Conservation (phyloP, 2,797 vertebrate species). For the Diceros bicornis region DNA sequence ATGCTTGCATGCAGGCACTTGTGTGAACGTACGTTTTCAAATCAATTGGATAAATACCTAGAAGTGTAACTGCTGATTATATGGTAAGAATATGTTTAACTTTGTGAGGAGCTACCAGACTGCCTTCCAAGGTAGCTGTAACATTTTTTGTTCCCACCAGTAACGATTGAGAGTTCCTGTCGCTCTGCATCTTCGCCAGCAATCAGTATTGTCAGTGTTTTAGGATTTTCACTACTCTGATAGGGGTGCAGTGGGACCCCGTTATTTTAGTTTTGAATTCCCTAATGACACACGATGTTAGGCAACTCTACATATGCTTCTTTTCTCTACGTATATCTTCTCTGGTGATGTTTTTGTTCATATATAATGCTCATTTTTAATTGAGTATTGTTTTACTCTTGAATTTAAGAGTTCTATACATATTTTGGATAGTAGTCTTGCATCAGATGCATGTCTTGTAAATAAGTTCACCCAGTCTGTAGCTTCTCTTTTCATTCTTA, state of each 20-base stretch:
- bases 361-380: background rate
- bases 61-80: background rate
- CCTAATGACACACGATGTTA: background rate
- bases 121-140: accelerated
- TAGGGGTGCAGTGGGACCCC: accelerated
- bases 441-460: background rate
- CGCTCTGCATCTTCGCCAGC: accelerated
- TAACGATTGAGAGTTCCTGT: too few relatives aligned
- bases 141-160: accelerated
- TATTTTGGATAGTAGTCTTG: background rate
- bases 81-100: background rate
- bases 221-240: background rate
- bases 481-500: background rate
- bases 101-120: background rate
- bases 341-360: background rate
- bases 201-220: accelerated
- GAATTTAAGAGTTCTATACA: background rate
- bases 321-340: background rate
- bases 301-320: too few relatives aligned
- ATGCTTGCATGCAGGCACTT: background rate
- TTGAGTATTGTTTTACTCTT: background rate
- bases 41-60: too few relatives aligned
- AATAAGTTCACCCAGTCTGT: background rate
- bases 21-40: background rate
- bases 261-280: background rate